Evolutionary conservation across 2,113 vertebrate species (phyloP), one percentile per base, ranked within the genome.

Genomic region (Glaucidium brasilianum): DNA sequence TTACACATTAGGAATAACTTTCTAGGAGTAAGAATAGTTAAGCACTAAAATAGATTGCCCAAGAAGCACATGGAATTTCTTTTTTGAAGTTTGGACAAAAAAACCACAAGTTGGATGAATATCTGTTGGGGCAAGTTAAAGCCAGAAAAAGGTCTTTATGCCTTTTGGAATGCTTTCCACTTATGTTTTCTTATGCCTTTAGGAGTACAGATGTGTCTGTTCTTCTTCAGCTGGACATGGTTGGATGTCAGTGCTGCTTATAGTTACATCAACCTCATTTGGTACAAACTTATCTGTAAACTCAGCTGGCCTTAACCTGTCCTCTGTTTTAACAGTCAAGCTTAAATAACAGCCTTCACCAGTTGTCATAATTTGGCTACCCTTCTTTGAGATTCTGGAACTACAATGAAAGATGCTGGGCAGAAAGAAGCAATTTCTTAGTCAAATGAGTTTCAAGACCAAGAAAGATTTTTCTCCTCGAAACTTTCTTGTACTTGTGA

Each of bases 1-100:
- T 71, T 94, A 56, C n/a, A 29, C 30, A 58, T 94, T 93, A 90
- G 30, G 47, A 85, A 68, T 78, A 88, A 78, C 64, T 97, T 94
- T 74, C 52, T 63, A 82, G 60, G 47, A 63, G 32, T 82, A 90
- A 67, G 60, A 94, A 63, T 63, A 91, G 26, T 77, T 93, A 89
- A 60, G 43, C 32, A 78, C 56, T 75, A 56, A 71, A 94, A 92
- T 60, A 90, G 52, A 59, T 90, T 93, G 77, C 34, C 26, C 3
- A 3, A 53, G 43, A 88, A 78, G 26, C 43, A 56, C 67, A 56
- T 32, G 59, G 66, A 85, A 88, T 92, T 49, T 78, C 43, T 58
- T 58, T 26, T 90, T 85, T 47, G 37, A 47, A 75, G 26, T 39
- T 67, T 85, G 71, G n/a, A 55, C 26, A 29, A 88, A 86, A 66